Percentiles rank a stretch among this genome's conserved stretches.
These are phyloP conservation scores for Adelosebastes latens DNA, from an alignment of 2,797 vertebrate genomes.

Conservation along the genomic window DNA sequence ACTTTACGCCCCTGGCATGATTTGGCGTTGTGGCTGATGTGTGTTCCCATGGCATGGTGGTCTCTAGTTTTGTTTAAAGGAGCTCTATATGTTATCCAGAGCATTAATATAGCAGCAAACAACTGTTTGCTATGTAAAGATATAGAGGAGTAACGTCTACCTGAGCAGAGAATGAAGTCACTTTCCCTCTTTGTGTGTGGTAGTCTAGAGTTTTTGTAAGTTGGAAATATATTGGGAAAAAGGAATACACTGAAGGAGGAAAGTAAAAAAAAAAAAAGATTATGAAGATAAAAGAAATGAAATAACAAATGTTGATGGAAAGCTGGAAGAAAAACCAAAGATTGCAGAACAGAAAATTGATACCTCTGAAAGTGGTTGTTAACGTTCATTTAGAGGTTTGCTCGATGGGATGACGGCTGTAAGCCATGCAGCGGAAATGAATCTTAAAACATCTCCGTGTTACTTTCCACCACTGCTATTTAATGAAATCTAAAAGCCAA, in stretches of 20 bases:
- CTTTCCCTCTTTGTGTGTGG: too few relatives aligned
- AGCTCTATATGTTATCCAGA: too few relatives aligned
- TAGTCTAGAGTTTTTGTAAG: too few relatives aligned
- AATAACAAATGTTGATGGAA: slow-evolving; percentile 16
- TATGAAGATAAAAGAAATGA: background rate
- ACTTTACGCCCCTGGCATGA: too few relatives aligned
- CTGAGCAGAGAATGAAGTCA: too few relatives aligned
- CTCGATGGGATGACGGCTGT: background rate
- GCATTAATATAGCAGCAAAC: too few relatives aligned
- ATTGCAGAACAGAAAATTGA: slow-evolving; percentile 2
- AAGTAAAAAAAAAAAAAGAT: background rate
- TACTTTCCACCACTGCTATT: slow-evolving; percentile 19
- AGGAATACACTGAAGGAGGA: background rate
- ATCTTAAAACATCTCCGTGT: slow-evolving; percentile 6
- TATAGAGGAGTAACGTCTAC: too few relatives aligned
- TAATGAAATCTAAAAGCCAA: slow-evolving; percentile 31
- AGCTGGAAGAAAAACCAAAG: background rate
- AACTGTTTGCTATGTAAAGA: too few relatives aligned
- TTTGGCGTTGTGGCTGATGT: too few relatives aligned
- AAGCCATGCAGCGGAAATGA: slow-evolving; percentile 7
- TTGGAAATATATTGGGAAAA: background rate
- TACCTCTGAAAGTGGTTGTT: slow-evolving; percentile 11
- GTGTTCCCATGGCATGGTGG: too few relatives aligned
- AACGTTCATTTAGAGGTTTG: slow-evolving; percentile 27
- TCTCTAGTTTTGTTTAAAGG: too few relatives aligned